These are phyloP conservation scores for Chromis chromis DNA, from an alignment of 2,797 vertebrate species.

Conservation along the genomic window DNA sequence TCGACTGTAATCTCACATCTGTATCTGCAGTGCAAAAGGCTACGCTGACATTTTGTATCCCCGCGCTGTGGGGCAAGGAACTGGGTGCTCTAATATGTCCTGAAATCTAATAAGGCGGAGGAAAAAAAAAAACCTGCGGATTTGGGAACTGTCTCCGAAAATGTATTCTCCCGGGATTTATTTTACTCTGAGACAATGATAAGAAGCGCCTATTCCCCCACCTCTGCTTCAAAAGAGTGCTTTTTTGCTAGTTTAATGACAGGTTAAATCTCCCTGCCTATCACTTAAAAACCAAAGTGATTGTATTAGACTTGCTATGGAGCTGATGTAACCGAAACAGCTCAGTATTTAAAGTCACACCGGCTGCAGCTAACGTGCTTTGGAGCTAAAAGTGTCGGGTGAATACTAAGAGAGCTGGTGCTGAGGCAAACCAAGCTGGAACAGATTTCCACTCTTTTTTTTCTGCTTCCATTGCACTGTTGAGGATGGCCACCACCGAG, in stretches of 20 bases:
- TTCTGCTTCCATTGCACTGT: slow-evolving; percentile 1
- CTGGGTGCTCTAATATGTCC: slow-evolving; percentile 48
- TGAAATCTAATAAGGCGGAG: slow-evolving; percentile 56
- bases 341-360: slow-evolving; percentile 54
- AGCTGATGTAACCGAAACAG: slow-evolving; percentile 49
- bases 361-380: slow-evolving; percentile 40
- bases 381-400: slow-evolving; percentile 47
- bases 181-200: slow-evolving; percentile 57
- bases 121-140: slow-evolving; percentile 23
- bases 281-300: slow-evolving; percentile 62
- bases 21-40: slow-evolving; percentile 42
- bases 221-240: slow-evolving; percentile 52
- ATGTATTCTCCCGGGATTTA: slow-evolving; percentile 44
- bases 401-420: slow-evolving; percentile 23
- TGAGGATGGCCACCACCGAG: slow-evolving; percentile 9
- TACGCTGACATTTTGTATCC: slow-evolving; percentile 51
- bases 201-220: slow-evolving; percentile 50
- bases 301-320: slow-evolving; percentile 44
- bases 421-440: slow-evolving; percentile 6
- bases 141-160: slow-evolving; percentile 49
- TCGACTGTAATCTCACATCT: slow-evolving; percentile 44
- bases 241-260: slow-evolving; percentile 56
- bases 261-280: slow-evolving; percentile 51
- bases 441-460: slow-evolving; percentile 23
- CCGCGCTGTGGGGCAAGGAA: slow-evolving; percentile 37